Evolutionary conservation across 1,140 invertebrate species (phyloP).

Genomic region (Anagrus nilaparvatae): DNA sequence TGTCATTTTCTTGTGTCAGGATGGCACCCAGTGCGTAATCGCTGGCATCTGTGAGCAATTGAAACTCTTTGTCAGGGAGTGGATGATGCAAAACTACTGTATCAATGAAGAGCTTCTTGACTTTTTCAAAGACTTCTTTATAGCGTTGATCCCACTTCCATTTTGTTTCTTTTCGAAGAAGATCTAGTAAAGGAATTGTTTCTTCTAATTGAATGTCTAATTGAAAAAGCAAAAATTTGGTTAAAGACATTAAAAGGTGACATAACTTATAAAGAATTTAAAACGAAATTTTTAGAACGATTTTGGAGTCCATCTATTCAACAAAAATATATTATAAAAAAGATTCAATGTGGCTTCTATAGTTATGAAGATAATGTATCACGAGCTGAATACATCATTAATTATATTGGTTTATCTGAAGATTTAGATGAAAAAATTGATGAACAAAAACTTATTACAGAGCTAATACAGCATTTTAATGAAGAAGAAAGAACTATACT

Average conservation of each 20-base stretch:
- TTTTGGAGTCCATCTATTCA: too few relatives aligned
- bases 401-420: too few relatives aligned
- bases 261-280: too few relatives aligned
- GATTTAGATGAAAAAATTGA: too few relatives aligned
- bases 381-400: background rate
- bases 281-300: too few relatives aligned
- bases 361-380: background rate
- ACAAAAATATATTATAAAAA: background rate
- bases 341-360: background rate
- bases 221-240: too few relatives aligned
- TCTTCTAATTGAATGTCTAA: too few relatives aligned
- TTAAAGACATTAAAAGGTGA: too few relatives aligned
- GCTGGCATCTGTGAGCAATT: conserved; percentile 3
- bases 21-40: background rate
- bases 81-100: background rate
- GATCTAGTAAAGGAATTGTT: background rate
- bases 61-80: background rate
- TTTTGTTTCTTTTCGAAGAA: background rate
- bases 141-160: background rate
- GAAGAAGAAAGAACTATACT: too few relatives aligned
- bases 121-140: background rate
- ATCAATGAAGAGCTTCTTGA: background rate
- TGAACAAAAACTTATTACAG: too few relatives aligned
- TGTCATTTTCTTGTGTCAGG: background rate
- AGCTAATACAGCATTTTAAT: too few relatives aligned